phyloP scores from a whole-genome alignment of 2,113 vertebrate genomes.

The Piaya cayana region DNA sequence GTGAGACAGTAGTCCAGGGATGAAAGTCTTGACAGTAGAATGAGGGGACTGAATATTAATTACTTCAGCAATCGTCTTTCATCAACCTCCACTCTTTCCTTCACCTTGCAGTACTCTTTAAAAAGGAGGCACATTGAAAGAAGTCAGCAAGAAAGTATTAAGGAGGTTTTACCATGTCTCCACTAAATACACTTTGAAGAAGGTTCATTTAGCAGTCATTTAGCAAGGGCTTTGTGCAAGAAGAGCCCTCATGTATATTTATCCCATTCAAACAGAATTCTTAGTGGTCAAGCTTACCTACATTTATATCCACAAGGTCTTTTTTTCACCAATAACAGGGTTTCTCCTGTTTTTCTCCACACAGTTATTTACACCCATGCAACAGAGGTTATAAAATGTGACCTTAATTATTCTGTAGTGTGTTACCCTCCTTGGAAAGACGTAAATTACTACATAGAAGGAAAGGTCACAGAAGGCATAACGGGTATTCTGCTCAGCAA shows the following conservation, averaged over 20 bases:
- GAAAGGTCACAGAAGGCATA: neutral
- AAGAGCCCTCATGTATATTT: neutral
- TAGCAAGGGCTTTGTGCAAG: neutral
- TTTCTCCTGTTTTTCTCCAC: neutral
- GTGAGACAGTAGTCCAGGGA: neutral
- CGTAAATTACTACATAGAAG: neutral
- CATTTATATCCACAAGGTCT: neutral
- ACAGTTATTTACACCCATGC: neutral
- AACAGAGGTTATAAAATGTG: neutral
- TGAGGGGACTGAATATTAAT: neutral
- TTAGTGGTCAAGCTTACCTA: neutral
- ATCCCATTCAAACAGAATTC: neutral
- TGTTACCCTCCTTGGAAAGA: neutral
- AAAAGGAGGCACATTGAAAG: fast-evolving
- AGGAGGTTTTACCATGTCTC: neutral
- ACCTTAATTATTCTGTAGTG: neutral
- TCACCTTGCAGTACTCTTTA: neutral
- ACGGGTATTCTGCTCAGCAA: neutral
- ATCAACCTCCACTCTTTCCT: neutral
- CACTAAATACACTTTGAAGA: neutral
- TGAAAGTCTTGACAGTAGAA: neutral
- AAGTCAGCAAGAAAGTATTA: neutral
- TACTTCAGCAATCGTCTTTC: neutral
- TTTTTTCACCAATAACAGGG: neutral
- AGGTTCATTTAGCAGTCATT: neutral